Evolutionary conservation across 2,888 invertebrate genomes (phyloP).

Genomic region (Atethmia centrago): DNA sequence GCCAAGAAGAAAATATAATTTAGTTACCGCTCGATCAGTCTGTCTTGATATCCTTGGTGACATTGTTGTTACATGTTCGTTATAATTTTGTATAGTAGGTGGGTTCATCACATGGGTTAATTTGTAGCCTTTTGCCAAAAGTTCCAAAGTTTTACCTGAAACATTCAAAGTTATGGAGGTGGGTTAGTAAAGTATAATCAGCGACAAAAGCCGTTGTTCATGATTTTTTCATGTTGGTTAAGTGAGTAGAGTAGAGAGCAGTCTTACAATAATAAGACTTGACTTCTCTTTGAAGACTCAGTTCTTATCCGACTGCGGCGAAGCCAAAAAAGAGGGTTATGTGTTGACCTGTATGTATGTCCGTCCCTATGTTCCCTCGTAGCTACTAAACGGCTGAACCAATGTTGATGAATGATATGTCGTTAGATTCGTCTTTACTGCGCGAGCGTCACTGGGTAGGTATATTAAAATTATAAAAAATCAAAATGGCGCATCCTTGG

Average conservation of each 20-base stretch:
- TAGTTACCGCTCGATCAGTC: conserved; percentile 69
- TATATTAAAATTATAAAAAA: no score
- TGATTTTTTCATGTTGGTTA: not conserved
- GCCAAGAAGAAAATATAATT: not conserved
- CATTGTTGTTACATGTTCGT: conserved; percentile 58
- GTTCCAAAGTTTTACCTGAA: conserved; percentile 85
- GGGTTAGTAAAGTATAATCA: not conserved
- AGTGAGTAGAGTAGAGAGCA: not conserved
- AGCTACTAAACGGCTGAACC: no score
- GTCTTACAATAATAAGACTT: no score
- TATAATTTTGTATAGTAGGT: conserved; percentile 60
- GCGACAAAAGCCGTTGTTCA: not conserved
- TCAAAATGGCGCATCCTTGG: no score
- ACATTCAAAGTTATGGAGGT: conserved; percentile 4
- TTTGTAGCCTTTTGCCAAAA: conserved; percentile 85
- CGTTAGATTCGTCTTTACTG: no score
- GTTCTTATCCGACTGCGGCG: no score
- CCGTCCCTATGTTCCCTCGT: no score
- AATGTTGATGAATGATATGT: no score
- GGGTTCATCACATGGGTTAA: conserved; percentile 76
- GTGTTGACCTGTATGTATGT: no score
- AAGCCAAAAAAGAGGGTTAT: no score
- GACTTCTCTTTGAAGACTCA: no score
- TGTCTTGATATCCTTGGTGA: conserved; percentile 72
- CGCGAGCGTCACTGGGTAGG: no score